Percentiles rank a stretch among this genome's conserved stretches.
Conservation (phyloP, 2,797 vertebrate species). For the Brachymystax lenok region DNA sequence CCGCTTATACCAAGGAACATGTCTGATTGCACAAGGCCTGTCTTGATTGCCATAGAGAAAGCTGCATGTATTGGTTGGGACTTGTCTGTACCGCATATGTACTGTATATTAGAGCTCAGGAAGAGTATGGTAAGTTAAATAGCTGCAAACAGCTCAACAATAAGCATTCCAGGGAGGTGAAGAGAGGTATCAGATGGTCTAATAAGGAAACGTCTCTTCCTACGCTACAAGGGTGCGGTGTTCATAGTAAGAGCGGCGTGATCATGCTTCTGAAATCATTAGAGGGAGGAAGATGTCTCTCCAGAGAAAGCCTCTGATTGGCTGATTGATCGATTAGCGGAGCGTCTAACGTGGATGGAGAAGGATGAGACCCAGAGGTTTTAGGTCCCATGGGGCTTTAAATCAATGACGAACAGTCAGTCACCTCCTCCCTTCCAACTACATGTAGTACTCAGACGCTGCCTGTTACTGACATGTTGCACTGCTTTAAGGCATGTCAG, state of each 20-base stretch:
- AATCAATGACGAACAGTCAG: constrained; percentile 36
- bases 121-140: constrained; percentile 4
- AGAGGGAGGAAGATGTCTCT: constrained; percentile 15
- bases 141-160: background rate
- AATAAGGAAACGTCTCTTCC: constrained; percentile 19
- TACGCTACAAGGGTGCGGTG: background rate
- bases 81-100: background rate
- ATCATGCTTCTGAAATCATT: constrained; percentile 25
- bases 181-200: background rate
- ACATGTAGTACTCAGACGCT: constrained; percentile 8
- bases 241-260: background rate
- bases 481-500: constrained; percentile 8
- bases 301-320: constrained; percentile 23
- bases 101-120: background rate
- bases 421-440: background rate
- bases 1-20: background rate
- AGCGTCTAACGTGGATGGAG: constrained; percentile 2
- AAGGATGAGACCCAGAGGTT: constrained; percentile 1
- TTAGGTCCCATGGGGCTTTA: constrained; percentile 27
- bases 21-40: background rate
- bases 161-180: background rate
- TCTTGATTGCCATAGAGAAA: background rate
- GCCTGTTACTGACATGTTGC: constrained; percentile 14
- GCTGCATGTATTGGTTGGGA: background rate
- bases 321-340: constrained; percentile 29